These are phyloP conservation scores for Lacerta bilineata DNA, from an alignment of 2,797 vertebrate genomes.

Conservation along the genomic window DNA sequence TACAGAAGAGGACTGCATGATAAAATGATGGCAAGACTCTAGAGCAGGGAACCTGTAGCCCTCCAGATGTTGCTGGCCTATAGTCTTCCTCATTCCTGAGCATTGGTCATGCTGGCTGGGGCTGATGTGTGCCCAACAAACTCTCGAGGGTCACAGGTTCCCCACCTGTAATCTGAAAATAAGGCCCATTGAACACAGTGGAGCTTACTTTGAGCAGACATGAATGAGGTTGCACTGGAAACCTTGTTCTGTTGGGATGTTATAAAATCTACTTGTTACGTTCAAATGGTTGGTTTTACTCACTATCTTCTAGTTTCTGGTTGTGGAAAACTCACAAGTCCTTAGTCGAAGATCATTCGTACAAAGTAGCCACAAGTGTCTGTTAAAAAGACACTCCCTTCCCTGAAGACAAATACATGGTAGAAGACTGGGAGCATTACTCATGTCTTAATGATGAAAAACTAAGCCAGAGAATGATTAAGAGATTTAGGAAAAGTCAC, in stretches of 20 bases:
- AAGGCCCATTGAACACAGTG: not conserved
- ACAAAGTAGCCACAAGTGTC: not conserved
- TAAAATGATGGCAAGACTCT: not conserved
- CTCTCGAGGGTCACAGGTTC: too few relatives aligned
- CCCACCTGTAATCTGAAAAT: not conserved
- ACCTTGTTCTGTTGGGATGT: not conserved
- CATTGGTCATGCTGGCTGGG: not conserved
- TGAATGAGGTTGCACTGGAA: not conserved
- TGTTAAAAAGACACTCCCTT: not conserved
- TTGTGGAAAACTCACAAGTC: not conserved
- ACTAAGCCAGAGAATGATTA: conserved; percentile 12
- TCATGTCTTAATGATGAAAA: conserved; percentile 31
- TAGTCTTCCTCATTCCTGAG: not conserved
- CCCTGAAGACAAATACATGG: conserved; percentile 15
- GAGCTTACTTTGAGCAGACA: not conserved
- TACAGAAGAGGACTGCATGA: not conserved
- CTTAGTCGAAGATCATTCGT: not conserved
- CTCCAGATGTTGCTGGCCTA: too few relatives aligned
- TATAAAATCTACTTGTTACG: conserved; percentile 5
- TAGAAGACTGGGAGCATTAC: conserved; percentile 1
- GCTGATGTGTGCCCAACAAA: too few relatives aligned
- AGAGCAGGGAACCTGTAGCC: not conserved
- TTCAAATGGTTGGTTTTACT: not conserved
- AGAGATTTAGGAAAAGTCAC: not conserved
- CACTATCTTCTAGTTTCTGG: conserved; percentile 3